Evolutionary conservation across 2,797 vertebrate species (phyloP), one percentile per base, ranked within the genome.

Genomic region (Arctocebus calabarensis): DNA sequence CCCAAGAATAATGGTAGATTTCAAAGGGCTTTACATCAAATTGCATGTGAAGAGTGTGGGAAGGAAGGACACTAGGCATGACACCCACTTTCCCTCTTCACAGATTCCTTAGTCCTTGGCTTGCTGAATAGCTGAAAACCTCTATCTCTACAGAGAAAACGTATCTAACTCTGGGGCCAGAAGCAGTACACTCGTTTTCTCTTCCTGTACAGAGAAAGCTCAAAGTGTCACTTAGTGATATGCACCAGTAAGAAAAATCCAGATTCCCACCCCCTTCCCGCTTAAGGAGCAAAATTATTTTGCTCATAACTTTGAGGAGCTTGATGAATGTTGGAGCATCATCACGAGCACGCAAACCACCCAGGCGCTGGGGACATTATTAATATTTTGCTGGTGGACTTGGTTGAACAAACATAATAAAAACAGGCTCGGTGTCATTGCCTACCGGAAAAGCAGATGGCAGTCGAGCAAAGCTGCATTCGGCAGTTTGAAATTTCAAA

Each of bases 401-500:
- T 98, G 98, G 98, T 98, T 98, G 98, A 98, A 97, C 97, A 98
- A 98, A 98, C 97, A 97, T 96, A 98, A 97, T 98, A 97, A 98
- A 98, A 98, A 97, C 97, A 98, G 98, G 96, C 97, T 98, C 91
- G 82, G 97, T 98, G 98, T 98, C 98, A 97, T 62, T 97, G 98
- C 96, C 92, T 93, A 75, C 96, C 96, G 97, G 97, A 98, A 98
- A 98, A 98, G 98, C 98, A 99, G 98, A 98, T 99, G 98, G 98
- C 98, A 98, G 98, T 98, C 92, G 14, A 98, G 98, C 98, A 98
- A 97, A 98, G 97, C 98, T 98, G 97, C 97, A 98, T 98, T 97
- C 97, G 73, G 98, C 97, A 98, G 98, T 98, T 98, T 98, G 98
- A 98, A 98, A 98, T 98, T 98, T 98, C 98, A 98, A 98, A 99